Conservation (phyloP, 2,113 vertebrate genomes). For the Pelobates fuscus region DNA sequence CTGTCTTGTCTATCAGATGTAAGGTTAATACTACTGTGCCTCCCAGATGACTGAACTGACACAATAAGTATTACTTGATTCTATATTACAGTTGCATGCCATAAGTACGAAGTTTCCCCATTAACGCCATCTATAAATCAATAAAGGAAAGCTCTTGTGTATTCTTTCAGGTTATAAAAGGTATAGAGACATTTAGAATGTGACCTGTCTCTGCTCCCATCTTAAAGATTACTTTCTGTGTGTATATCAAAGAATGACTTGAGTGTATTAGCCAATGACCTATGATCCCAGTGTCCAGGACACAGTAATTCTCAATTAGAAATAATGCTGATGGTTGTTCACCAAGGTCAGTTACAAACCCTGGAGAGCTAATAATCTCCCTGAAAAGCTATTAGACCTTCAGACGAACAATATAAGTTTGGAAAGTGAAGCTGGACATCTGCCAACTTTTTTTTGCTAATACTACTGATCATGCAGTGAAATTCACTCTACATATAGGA, state of each 20-base stretch:
- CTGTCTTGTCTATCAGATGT: conserved; percentile 3
- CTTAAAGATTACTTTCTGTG: conserved; percentile 41
- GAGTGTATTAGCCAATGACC: conserved; percentile 47
- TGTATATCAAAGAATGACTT: conserved; percentile 39
- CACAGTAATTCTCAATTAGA: conserved; percentile 44
- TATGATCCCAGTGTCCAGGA: conserved; percentile 43
- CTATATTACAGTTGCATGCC: conserved; percentile 36
- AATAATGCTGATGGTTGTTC: conserved; percentile 44
- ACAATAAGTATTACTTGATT: conserved; percentile 36
- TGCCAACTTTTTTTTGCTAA: conserved; percentile 25
- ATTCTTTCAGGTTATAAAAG: conserved; percentile 32
- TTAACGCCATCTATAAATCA: conserved; percentile 41
- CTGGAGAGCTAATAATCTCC: conserved; percentile 47
- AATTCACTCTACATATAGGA: neutral
- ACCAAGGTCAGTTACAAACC: conserved; percentile 40
- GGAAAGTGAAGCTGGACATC: conserved; percentile 23
- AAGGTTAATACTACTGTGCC: conserved; percentile 11
- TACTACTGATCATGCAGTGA: conserved; percentile 21
- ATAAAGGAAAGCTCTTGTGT: conserved; percentile 34
- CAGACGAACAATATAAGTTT: conserved; percentile 29
- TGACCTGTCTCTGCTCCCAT: conserved; percentile 43
- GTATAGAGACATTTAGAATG: conserved; percentile 40
- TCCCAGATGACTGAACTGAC: conserved; percentile 21
- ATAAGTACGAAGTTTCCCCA: conserved; percentile 25
- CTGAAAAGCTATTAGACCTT: conserved; percentile 45